phyloP scores from a whole-genome alignment of 2,797 vertebrate species.

The Bradypodion ventrale region DNA sequence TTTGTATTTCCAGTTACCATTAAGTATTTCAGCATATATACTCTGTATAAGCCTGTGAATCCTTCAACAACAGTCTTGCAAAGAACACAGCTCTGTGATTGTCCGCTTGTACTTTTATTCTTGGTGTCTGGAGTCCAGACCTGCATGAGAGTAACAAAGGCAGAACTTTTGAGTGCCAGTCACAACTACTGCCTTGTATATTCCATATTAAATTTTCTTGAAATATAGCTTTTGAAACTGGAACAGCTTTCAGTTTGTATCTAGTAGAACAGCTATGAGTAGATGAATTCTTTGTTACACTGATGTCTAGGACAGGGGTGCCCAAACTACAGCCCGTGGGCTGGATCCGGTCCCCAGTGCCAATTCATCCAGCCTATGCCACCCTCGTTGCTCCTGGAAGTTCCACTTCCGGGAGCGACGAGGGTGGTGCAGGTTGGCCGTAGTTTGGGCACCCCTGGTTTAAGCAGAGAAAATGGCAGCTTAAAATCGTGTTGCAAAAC shows the following conservation, averaged over 20 bases:
- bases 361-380: too few species aligned
- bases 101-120: not conserved
- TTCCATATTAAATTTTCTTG: slow-evolving; percentile 29
- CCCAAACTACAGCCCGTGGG: too few species aligned
- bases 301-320: slow-evolving; percentile 25
- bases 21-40: not conserved
- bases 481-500: too few species aligned
- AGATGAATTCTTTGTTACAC: not conserved
- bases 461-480: too few species aligned
- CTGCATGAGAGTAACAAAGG: slow-evolving; percentile 36
- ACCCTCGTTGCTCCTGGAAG: too few species aligned
- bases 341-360: too few species aligned
- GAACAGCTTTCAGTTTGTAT: slow-evolving; percentile 15
- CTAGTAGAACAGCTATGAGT: not conserved
- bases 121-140: not conserved
- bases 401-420: too few species aligned
- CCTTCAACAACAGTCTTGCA: slow-evolving; percentile 6
- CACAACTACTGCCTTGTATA: not conserved
- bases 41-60: not conserved
- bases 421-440: too few species aligned
- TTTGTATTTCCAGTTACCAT: slow-evolving; percentile 7
- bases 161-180: not conserved
- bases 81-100: not conserved
- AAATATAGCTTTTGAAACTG: slow-evolving; percentile 44
- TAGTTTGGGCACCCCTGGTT: too few species aligned